Conservation (phyloP, 2,113 vertebrate genomes). For the Hippolais icterina region DNA sequence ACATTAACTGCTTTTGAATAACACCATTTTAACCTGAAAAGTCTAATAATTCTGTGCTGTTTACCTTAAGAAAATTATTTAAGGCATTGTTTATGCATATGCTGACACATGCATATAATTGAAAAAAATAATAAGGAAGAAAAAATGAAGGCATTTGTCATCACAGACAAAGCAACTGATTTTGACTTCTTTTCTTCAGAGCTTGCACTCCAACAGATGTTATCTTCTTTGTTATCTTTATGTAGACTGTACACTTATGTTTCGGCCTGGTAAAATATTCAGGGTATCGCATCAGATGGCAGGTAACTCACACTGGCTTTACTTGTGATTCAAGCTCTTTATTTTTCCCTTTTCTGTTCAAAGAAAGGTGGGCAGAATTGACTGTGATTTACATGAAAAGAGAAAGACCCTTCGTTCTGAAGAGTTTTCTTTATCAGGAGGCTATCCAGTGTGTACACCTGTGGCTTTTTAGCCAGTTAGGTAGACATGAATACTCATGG, state of each 20-base stretch:
- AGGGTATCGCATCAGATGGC: not conserved
- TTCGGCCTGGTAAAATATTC: not conserved
- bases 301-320: not conserved
- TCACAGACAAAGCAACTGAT: not conserved
- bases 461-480: not conserved
- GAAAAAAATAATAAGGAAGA: slow-evolving; percentile 25
- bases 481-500: not conserved
- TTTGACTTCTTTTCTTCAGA: not conserved
- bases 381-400: not conserved
- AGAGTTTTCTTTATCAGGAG: not conserved
- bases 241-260: not conserved
- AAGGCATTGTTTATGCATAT: slow-evolving; percentile 41
- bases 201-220: not conserved
- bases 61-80: slow-evolving; percentile 53
- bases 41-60: slow-evolving; percentile 46
- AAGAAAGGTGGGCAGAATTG: not conserved
- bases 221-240: slow-evolving; percentile 3
- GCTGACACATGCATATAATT: slow-evolving; percentile 30
- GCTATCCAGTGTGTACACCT: not conserved
- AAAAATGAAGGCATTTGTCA: slow-evolving; percentile 19
- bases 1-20: slow-evolving; percentile 65
- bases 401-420: not conserved
- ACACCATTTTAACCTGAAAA: slow-evolving; percentile 36
- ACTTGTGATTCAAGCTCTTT: not conserved
- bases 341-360: not conserved